Percentiles rank a stretch among this genome's conserved stretches.
Conservation (phyloP, 1,140 invertebrate genomes). For the Maconellicoccus hirsutus region DNA sequence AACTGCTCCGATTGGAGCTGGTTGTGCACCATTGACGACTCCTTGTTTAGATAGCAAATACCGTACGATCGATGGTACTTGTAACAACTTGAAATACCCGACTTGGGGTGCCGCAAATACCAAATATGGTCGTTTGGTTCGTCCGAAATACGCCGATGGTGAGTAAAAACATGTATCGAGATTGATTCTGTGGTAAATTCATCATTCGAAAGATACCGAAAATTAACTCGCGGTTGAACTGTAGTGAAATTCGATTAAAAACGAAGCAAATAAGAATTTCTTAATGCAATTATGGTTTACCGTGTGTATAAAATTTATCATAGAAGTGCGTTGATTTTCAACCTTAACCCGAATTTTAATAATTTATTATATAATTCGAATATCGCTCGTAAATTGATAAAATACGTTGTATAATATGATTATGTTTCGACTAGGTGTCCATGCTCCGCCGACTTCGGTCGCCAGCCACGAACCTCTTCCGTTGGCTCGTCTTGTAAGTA, state of each 20-base stretch:
- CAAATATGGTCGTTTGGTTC: slow-evolving; percentile 61
- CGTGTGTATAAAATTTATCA: too few species aligned
- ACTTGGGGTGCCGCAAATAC: slow-evolving; percentile 60
- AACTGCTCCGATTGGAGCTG: slow-evolving; percentile 20
- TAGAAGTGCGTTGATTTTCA: background rate
- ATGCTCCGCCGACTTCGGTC: slow-evolving; percentile 44
- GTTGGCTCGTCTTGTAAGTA: slow-evolving; percentile 53
- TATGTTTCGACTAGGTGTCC: slow-evolving; percentile 42
- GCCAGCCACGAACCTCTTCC: slow-evolving; percentile 50
- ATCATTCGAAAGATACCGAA: too few species aligned
- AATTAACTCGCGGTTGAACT: too few species aligned
- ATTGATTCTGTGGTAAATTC: background rate
- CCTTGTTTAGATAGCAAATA: slow-evolving; percentile 49
- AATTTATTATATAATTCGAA: background rate
- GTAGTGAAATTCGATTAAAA: too few species aligned
- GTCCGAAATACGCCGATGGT: slow-evolving; percentile 72
- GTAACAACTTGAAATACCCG: slow-evolving; percentile 66
- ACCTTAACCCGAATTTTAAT: background rate
- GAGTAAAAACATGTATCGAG: slow-evolving; percentile 32
- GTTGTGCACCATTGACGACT: slow-evolving; percentile 16
- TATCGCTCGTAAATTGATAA: background rate
- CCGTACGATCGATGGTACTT: slow-evolving; percentile 67
- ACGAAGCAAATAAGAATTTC: too few species aligned
- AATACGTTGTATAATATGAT: background rate
- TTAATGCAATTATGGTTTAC: too few species aligned